Evolutionary conservation across 1,140 invertebrate genomes (phyloP), one percentile per base, ranked within the genome.

Genomic region (Tyrophagus putrescentiae): DNA sequence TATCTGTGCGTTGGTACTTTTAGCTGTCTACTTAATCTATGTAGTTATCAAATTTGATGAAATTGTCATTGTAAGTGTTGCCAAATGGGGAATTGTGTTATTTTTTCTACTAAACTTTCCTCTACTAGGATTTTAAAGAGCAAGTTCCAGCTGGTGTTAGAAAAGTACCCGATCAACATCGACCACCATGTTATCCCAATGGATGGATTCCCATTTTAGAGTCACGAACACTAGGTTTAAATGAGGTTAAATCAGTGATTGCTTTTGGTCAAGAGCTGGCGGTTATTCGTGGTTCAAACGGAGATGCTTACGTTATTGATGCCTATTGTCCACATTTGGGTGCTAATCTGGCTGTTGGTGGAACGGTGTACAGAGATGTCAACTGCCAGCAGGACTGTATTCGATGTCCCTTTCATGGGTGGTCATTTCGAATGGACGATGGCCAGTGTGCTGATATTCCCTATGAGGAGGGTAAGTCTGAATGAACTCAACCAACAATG

Each of bases 261-360:
- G 60, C 65, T 65, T 52, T 69, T 84, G 82, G 84, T 34, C 76
- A 85, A 67, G 80, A 87, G 64, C 78, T 92, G 52, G 84, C 82
- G 4, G 78, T 91, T 0, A 89, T 85, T 69, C 75, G 83, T 41
- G 70, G 68, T 28, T 73, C 80, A 60, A 64, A 69, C 52, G 78
- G 80, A 0, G 68, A 76, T n/a, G 78, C 80, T 0, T 78, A 80
- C 56, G 76, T 84, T 3, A 68, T 90, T 25, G 82, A 92, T 70
- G 86, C 87, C 0, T 89, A 88, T 68, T 93, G 88, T 69, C 87
- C 87, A 0, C 88, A 92, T 71, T 73, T 91, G 66, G 89, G 89
- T 0, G 87, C 87, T 0, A 86, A 91, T 70, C 75, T 92, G 67
- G 85, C 75, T 0, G 75, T 82, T 11, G 85, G 85, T 1, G 87